phyloP scores from a whole-genome alignment of 2,113 vertebrate genomes.

The Willisornis vidua region DNA sequence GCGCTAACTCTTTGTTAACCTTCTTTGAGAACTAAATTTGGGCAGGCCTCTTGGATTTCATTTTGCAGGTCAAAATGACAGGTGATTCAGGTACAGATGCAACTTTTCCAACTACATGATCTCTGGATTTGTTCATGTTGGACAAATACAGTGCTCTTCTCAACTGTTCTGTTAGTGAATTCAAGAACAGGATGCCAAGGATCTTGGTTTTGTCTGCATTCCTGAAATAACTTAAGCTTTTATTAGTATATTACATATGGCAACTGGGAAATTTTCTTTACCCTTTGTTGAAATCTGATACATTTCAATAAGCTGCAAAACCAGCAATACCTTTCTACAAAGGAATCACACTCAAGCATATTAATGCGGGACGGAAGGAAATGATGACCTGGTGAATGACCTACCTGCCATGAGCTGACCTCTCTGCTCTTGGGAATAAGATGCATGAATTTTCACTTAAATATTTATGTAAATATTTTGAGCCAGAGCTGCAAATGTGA shows the following conservation, averaged over 20 bases:
- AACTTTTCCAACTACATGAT: background rate
- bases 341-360: background rate
- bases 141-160: background rate
- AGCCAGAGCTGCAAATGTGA: background rate
- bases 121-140: background rate
- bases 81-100: background rate
- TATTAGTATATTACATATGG: background rate
- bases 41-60: background rate
- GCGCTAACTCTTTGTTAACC: background rate
- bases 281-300: background rate
- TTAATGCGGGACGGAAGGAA: background rate
- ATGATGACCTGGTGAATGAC: background rate
- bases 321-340: background rate
- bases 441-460: background rate
- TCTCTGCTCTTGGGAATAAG: background rate
- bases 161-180: background rate
- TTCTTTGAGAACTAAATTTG: background rate
- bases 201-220: background rate
- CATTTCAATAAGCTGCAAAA: background rate
- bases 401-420: background rate
- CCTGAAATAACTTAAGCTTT: background rate
- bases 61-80: background rate
- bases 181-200: background rate
- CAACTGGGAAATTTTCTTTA: background rate
- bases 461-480: background rate